Evolutionary conservation across 1,140 invertebrate species (phyloP).

Genomic region (Bombus fervidus): DNA sequence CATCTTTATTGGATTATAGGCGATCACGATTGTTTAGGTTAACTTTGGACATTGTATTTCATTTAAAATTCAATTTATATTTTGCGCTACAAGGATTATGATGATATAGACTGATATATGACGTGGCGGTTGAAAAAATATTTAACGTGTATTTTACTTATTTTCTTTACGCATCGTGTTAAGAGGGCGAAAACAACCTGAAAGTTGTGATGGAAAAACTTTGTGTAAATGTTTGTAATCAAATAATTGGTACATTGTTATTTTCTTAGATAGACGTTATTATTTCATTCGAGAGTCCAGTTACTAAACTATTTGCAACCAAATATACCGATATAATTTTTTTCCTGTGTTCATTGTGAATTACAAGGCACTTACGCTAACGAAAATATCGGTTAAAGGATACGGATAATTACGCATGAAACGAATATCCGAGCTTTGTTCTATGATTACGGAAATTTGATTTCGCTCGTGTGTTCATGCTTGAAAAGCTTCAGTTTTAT

Average conservation of each 20-base stretch:
- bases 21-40: background rate
- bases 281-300: background rate
- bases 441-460: background rate
- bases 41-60: background rate
- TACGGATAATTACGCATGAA: background rate
- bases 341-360: background rate
- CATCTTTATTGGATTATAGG: background rate
- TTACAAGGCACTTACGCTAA: background rate
- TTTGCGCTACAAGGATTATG: too few relatives aligned
- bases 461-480: background rate
- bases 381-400: background rate
- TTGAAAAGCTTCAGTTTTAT: background rate
- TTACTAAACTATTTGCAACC: too few relatives aligned
- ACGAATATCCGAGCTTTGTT: background rate
- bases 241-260: background rate
- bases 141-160: too few relatives aligned
- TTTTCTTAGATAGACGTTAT: background rate
- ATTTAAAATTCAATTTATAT: background rate
- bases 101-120: too few relatives aligned
- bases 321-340: background rate
- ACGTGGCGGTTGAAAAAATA: too few relatives aligned
- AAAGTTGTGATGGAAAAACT: background rate
- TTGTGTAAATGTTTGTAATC: background rate
- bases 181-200: too few relatives aligned
- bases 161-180: too few relatives aligned